These are phyloP conservation scores for Pseudorasbora parva DNA, from an alignment of 2,113 vertebrate genomes.

Conservation along the genomic window DNA sequence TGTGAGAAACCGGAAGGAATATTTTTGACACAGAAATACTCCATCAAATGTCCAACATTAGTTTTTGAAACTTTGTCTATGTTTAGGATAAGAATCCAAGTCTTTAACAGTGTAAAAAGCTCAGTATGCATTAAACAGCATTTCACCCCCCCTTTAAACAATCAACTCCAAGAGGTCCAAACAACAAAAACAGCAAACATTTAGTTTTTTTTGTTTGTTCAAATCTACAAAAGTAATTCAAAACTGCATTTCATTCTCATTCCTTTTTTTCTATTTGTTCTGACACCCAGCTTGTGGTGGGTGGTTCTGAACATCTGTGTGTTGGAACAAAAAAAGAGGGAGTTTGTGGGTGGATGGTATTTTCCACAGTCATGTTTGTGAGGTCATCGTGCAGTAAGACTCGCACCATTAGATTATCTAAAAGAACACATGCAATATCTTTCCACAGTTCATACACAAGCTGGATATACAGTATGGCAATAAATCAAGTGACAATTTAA, in stretches of 20 bases:
- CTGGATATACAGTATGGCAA: background rate
- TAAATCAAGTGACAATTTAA: background rate
- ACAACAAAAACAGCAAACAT: too few species aligned
- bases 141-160: too few species aligned
- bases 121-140: too few species aligned
- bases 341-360: conserved; percentile 30
- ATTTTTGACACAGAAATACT: too few species aligned
- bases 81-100: too few species aligned
- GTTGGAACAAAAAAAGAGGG: conserved; percentile 30
- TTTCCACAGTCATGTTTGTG: conserved; percentile 20
- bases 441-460: background rate
- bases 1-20: too few species aligned
- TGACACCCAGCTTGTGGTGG: conserved; percentile 26
- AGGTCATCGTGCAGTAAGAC: conserved; percentile 16
- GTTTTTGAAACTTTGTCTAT: too few species aligned
- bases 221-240: too few species aligned
- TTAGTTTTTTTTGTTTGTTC: too few species aligned
- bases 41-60: too few species aligned
- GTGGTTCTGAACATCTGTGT: conserved; percentile 31
- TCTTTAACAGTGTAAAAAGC: too few species aligned
- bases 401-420: conserved; percentile 2
- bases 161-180: too few species aligned
- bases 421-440: background rate
- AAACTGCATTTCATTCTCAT: background rate
- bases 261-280: background rate